Evolutionary conservation across 2,113 vertebrate genomes (phyloP), one percentile per base, ranked within the genome.

Genomic region (Paraplagusia blochii): DNA sequence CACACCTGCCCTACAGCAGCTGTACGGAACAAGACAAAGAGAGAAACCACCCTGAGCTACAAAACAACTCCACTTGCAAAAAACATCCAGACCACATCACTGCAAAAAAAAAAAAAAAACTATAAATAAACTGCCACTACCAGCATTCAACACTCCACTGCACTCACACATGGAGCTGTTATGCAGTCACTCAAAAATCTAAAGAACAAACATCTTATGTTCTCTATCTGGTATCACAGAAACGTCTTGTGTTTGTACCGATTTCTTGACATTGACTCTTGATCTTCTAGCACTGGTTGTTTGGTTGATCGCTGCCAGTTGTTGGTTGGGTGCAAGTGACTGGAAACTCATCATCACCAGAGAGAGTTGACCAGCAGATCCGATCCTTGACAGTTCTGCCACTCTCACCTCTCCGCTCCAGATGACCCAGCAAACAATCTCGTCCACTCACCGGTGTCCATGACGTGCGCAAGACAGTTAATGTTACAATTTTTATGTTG

Each of bases 1-100:
- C 54, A 80, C 86, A 87, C 83, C 84, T 85, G 84, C 68, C 70
- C 34, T 63, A 50, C 67, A 75, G 54, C 84, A 88, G 83, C 84
- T 88, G 84, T 78, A 64, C 72, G 55, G 62, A 71, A 63, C 54
- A 51, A 72, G 59, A 47, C 13, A 2, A 61, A 1, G 38, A 59
- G 3, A 47, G 54, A 60, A 77, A 82, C 55, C 77, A 62, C 73
- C 15, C 13, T 9, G 46, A 70, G 63, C 63, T 64, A 63, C 68
- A 78, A 65, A 77, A 58, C 83, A 67, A 52, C 63, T 56, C 15
- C n/a, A 2, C 55, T 76, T 65, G 45, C 50, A 18, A 4, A 66
- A 64, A 72, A 72, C 72, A 80, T 50, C 56, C 54, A 74, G 70
- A 83, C 79, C 84, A 77, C 81, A 84, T 72, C 40, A 54, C 0